phyloP scores from a whole-genome alignment of 2,888 invertebrate genomes.

The Pycnomerus fuliginosus region DNA sequence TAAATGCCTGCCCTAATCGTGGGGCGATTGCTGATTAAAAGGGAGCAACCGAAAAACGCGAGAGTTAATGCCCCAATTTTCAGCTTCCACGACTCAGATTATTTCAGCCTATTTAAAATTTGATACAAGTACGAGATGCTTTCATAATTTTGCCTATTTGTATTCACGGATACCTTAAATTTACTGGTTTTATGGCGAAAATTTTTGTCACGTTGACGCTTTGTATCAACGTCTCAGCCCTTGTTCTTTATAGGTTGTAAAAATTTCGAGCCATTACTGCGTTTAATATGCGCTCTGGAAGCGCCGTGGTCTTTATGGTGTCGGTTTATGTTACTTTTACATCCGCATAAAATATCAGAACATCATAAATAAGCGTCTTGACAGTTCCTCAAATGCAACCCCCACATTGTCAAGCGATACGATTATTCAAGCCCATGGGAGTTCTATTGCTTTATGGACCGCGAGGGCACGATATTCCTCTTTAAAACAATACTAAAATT shows the following conservation, averaged over 20 bases:
- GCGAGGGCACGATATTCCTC: too few species aligned
- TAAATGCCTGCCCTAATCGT: slow-evolving; percentile 11
- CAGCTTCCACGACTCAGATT: too few species aligned
- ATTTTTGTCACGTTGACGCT: slow-evolving; percentile 39
- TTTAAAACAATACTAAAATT: too few species aligned
- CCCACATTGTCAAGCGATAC: too few species aligned
- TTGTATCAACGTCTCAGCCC: slow-evolving; percentile 31
- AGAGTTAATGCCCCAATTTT: too few species aligned
- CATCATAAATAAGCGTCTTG: slow-evolving; percentile 39
- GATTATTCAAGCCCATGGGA: too few species aligned
- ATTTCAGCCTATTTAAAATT: too few species aligned
- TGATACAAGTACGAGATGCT: not conserved
- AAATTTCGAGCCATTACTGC: slow-evolving; percentile 41
- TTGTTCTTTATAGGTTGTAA: slow-evolving; percentile 42
- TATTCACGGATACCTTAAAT: slow-evolving; percentile 23
- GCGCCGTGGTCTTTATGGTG: slow-evolving; percentile 37
- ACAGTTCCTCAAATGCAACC: slow-evolving; percentile 34
- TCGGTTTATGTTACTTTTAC: slow-evolving; percentile 40
- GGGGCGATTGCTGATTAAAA: not conserved
- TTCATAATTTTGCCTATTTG: slow-evolving; percentile 23
- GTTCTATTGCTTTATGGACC: too few species aligned
- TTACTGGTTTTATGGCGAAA: slow-evolving; percentile 28
- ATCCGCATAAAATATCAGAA: slow-evolving; percentile 42
- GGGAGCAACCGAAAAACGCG: too few species aligned
- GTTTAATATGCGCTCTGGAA: slow-evolving; percentile 45